Base-by-base conservation (phyloP, 2,888 invertebrate species). In the Euplagia quadripunctaria region DNA sequence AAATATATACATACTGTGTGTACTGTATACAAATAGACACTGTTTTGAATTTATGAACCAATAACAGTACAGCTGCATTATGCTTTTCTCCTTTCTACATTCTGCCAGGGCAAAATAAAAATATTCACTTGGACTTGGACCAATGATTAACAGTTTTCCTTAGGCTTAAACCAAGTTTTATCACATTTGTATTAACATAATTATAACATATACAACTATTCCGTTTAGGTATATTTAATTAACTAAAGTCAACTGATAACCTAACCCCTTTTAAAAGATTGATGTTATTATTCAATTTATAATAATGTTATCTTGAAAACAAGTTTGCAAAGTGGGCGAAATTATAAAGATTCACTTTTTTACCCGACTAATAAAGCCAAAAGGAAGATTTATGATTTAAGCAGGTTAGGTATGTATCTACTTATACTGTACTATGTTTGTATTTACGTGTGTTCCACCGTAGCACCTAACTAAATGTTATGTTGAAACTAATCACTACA, bases 161-260 rank as follows among this genome's bases (percentile, higher is more conserved):
- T 55, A 8, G 55, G 55, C 8, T 2, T 7, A n/a, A 55, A n/a
- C 4, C 55, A 55, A 55, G 55, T n/a, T 55, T n/a, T n/a, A 4
- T n/a, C n/a, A 9, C n/a, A 7, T 55, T 55, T n/a, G 9, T n/a
- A 17, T 0, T 52, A 17, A 52, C 17, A 52, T 2, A 55, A n/a
- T 55, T 1, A 20, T 31, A 12, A 20, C 20, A 58, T 20, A 1
- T n/a, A 58, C 61, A 31, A 61, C 61, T 12, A 0, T 9, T 61
- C 64, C 41, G 72, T 71, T 70, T 65, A 20, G 20, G 20, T 69
- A 74, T 68, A 75, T 78, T 46, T 72, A 75, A 75, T 74, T 72
- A 73, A 77, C 70, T 52, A 20, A 70, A 73, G 82, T 79, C 72
- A 78, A 82, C 17, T 68, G 64, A 81, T 82, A 81, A 81, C 80